Evolutionary conservation across 2,888 invertebrate species (phyloP), one percentile per base, ranked within the genome.

Genomic region (Pristionchus maxplancki): DNA sequence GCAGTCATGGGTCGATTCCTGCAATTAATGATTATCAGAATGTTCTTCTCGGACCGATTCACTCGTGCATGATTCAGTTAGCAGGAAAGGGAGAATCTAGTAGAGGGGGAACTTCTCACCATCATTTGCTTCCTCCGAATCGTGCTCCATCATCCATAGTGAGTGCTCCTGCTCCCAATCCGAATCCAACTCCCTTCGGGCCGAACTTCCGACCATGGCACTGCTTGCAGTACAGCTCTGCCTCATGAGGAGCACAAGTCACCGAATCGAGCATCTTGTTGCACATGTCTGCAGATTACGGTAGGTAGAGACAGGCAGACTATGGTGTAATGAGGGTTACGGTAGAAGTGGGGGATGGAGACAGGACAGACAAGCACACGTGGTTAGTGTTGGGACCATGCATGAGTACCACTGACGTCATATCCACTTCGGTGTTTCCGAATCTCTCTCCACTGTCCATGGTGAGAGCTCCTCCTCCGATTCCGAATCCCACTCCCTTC

Each of bases 171-270:
- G 98, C 98, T 94, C 99, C 99, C 95, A 98, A 97, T 93, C 99
- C 99, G 96, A 98, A 99, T 94, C 98, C 98, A 96, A 98, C 98
- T 94, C 98, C 90, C 95, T 98, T 98, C 88, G 98, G 98, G 94
- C 98, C 98, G 97, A 97, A 98, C 95, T 97, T 98, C 96, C 98
- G 97, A 94, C 98, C 98, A 95, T 99, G 98, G 96, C 98, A 99
- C 95, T 96, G 94, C 96, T 97, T 98, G 96, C 98, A 98, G 96
- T 97, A 98, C 90, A 98, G 97, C 93, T 98, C 97, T 90, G 96
- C 96, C 94, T 98, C 97, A 88, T 98, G 98, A 95, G 98, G 98
- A 95, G 98, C 97, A 93, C 98, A 98, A 94, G 97, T 98, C 95
- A 98, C 97, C 87, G 98, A 98, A 95, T 98, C 98, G 93, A 99